A percentile compares a stretch with the other conserved stretches of the same genome.
Evolutionary conservation across 2,888 invertebrate genomes (phyloP).

Genomic region (Serrognathus titanus): DNA sequence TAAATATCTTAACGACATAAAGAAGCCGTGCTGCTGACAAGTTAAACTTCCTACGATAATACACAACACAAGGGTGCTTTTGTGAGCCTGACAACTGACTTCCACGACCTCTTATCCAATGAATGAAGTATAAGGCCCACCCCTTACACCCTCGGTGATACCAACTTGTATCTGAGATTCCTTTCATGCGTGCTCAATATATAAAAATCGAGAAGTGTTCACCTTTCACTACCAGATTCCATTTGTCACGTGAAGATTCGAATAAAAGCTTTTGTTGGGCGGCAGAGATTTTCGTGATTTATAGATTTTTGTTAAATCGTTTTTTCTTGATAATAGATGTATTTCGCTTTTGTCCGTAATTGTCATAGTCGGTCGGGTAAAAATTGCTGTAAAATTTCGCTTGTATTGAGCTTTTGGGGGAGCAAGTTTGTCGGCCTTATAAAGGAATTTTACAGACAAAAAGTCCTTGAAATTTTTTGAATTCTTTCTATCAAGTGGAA

Average conservation of each 20-base stretch:
- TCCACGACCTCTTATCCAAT: slow-evolving; percentile 34
- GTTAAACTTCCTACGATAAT: slow-evolving; percentile 40
- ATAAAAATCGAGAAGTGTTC: slow-evolving; percentile 48
- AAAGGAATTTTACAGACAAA: too few relatives aligned
- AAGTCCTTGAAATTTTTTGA: too few relatives aligned
- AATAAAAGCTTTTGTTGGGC: slow-evolving; percentile 39
- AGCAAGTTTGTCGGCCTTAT: too few relatives aligned
- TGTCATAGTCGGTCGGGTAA: not conserved
- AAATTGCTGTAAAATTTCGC: not conserved
- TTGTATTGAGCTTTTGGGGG: too few relatives aligned
- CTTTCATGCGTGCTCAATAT: slow-evolving; percentile 36
- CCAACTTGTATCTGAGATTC: slow-evolving; percentile 26
- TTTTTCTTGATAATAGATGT: not conserved
- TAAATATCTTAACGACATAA: slow-evolving; percentile 38
- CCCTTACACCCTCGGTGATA: slow-evolving; percentile 25
- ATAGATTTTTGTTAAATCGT: slow-evolving; percentile 29
- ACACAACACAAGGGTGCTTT: slow-evolving; percentile 31
- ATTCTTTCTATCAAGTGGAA: too few relatives aligned
- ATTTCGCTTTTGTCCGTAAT: not conserved
- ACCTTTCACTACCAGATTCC: slow-evolving; percentile 50
- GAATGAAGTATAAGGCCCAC: slow-evolving; percentile 30
- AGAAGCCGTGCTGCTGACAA: slow-evolving; percentile 41
- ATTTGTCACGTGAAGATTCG: slow-evolving; percentile 46
- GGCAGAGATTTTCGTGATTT: slow-evolving; percentile 39
- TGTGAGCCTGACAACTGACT: slow-evolving; percentile 33